Base-by-base conservation (phyloP, 2,113 vertebrate genomes). In the Paratilapia polleni region DNA sequence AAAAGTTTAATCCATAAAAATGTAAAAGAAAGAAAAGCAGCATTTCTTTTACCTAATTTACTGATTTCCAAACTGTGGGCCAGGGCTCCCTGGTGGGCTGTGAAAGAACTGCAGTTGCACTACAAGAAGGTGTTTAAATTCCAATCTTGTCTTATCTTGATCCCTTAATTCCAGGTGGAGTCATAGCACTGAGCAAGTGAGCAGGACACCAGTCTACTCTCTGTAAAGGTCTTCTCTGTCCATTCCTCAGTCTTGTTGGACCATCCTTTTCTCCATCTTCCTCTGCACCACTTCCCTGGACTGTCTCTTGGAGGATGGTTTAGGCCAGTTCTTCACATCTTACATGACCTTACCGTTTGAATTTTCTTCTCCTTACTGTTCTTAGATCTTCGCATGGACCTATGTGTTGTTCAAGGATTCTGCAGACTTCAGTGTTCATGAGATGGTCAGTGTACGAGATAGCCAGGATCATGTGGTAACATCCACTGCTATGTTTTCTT, bases 11-110 rank as follows among this genome's bases (percentile, higher is more conserved):
- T 47, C 41, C 64, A 49, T 31, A 3, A 68, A 70, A 70, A 15
- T 70, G 43, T 49, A 0, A 3, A 15, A 70, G 66, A 28, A 52
- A 31, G 66, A 73, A 52, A 31, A 73, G 24, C 26, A 52, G 0
- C 26, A 20, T n/a, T 54, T 73, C 17, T 73, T 73, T 70, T 28
- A 20, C 41, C 64, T 70, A 49, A 70, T 49, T 70, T 28, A 70
- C 19, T 8, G 22, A 70, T 70, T 49, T 70, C 41, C 24, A 70
- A 70, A 68, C 19, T 63, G 31, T 36, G 10, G 19, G 61, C 61
- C 61, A 13, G 34, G 36, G 61, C 13, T 70, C 41, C 3, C 9
- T 6, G 64, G 15, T 26, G 47, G 41, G 24, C 26, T 49, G 15
- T 68, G 22, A 70, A 28, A 9, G 64, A 70, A 49, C 41, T 70